These are phyloP conservation scores for Sycon ciliatum DNA, from an alignment of 37 sponge, comb jelly and placozoan species.

Conservation along the genomic window DNA sequence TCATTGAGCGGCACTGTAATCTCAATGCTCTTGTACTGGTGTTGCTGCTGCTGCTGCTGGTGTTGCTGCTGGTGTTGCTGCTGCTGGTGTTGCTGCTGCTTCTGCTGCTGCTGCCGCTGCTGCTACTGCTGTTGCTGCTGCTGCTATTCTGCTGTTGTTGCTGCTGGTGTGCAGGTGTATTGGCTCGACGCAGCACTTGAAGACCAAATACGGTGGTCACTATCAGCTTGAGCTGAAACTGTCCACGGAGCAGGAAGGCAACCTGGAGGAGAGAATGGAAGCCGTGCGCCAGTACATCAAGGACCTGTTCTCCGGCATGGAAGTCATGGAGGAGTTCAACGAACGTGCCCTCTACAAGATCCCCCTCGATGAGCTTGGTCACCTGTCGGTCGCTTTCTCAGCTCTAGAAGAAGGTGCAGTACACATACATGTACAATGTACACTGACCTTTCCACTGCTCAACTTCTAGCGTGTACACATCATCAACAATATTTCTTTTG, in stretches of 20 bases:
- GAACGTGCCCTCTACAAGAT: background rate
- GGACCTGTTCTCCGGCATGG: background rate
- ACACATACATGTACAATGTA: background rate
- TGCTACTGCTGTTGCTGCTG: too few relatives aligned
- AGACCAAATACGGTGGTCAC: constrained; percentile 60
- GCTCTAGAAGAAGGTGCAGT: background rate
- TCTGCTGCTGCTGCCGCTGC: too few relatives aligned
- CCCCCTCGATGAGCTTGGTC: background rate
- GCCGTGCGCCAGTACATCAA: background rate
- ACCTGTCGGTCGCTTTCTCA: background rate
- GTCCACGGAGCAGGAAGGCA: background rate
- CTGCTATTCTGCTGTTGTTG: too few relatives aligned
- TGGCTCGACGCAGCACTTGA: constrained; percentile 57
- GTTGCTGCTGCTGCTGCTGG: too few relatives aligned
- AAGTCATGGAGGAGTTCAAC: background rate
- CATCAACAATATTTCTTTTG: too few relatives aligned
- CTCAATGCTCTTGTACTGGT: too few relatives aligned
- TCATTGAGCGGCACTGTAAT: too few relatives aligned
- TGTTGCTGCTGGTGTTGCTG: too few relatives aligned
- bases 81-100: too few relatives aligned
- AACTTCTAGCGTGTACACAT: too few relatives aligned
- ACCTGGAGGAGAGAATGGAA: too few relatives aligned
- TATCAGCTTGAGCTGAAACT: constrained; percentile 59
- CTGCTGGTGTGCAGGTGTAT: too few relatives aligned
- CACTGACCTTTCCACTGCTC: background rate